A percentile compares a stretch with the other conserved stretches of the same genome.
Conservation (phyloP, 2,888 invertebrate species). For the Brachyptera risi region DNA sequence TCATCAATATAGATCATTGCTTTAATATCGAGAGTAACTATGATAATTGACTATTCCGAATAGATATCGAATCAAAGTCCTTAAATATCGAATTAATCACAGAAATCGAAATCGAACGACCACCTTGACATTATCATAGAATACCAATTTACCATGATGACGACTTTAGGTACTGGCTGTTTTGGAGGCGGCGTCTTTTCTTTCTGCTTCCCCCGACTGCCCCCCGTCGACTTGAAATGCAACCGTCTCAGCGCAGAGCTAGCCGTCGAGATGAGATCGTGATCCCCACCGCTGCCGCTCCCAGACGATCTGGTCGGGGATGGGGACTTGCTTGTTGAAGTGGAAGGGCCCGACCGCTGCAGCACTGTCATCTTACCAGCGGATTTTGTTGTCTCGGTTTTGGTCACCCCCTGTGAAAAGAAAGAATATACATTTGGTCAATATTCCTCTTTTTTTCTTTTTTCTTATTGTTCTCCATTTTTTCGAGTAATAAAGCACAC, state of each 20-base stretch:
- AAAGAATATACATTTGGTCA: background rate
- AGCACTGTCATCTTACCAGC: conserved; percentile 32
- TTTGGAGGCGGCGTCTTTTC: conserved; percentile 31
- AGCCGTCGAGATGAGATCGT: conserved; percentile 49
- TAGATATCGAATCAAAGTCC: too few relatives aligned
- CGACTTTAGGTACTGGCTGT: conserved; percentile 52
- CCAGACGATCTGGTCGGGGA: conserved; percentile 16
- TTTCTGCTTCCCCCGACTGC: conserved; percentile 35
- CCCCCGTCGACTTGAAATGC: conserved; percentile 61
- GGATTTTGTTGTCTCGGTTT: conserved; percentile 1
- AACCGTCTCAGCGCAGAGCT: conserved; percentile 58
- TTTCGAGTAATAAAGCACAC: too few relatives aligned
- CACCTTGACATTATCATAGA: too few relatives aligned
- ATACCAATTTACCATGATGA: too few relatives aligned
- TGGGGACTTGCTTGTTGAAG: conserved; percentile 21
- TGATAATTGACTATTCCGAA: too few relatives aligned
- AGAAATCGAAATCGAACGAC: too few relatives aligned
- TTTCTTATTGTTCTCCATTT: too few relatives aligned
- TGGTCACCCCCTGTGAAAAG: conserved; percentile 23
- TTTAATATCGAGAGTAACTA: too few relatives aligned
- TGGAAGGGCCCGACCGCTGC: conserved; percentile 33
- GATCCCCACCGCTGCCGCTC: conserved; percentile 24
- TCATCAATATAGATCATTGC: too few relatives aligned
- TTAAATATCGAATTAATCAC: too few relatives aligned
- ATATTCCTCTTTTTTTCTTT: too few relatives aligned